These are phyloP conservation scores for Piaya cayana DNA, from an alignment of 2,113 vertebrate species.

Conservation along the genomic window DNA sequence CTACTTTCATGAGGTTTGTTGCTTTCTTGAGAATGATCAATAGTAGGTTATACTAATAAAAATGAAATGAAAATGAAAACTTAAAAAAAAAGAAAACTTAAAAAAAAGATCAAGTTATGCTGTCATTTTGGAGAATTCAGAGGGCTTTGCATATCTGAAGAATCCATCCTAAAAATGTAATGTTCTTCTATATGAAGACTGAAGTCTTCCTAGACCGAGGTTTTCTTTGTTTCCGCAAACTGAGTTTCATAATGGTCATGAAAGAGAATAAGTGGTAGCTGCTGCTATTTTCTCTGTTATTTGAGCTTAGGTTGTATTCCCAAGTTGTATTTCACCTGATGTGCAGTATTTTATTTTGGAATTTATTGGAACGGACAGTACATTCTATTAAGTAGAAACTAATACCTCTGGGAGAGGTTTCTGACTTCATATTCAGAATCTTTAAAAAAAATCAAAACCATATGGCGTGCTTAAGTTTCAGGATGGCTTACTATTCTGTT, in stretches of 20 bases:
- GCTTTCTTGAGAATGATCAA: neutral
- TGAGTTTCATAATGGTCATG: neutral
- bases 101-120: neutral
- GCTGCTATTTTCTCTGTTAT: neutral
- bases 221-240: neutral
- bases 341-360: neutral
- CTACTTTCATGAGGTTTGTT: neutral
- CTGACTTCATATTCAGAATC: neutral
- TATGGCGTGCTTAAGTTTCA: fast-evolving
- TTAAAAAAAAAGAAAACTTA: no score
- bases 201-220: neutral
- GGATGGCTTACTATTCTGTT: neutral
- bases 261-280: neutral
- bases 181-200: neutral
- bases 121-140: neutral
- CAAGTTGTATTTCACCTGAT: neutral
- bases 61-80: no score
- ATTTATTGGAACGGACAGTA: neutral
- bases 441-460: neutral
- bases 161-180: neutral
- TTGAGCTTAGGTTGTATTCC: neutral
- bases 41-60: neutral
- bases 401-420: neutral
- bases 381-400: neutral
- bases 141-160: neutral